A percentile compares a stretch with the other conserved stretches of the same genome.
Conservation (phyloP, 2,888 invertebrate species). For the Agrochola circellaris region DNA sequence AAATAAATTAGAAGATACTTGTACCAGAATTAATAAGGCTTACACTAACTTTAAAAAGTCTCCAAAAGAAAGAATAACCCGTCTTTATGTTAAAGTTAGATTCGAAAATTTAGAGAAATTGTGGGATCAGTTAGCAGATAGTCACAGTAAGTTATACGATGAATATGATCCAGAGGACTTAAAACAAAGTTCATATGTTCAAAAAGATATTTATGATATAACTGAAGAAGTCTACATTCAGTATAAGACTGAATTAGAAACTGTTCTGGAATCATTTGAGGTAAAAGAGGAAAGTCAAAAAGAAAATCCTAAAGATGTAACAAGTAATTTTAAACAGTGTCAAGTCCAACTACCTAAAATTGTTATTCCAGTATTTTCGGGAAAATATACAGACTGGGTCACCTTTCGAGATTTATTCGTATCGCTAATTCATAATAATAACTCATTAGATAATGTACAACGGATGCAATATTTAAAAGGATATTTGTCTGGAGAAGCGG, state of each 20-base stretch:
- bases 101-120: not conserved
- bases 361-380: not conserved
- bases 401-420: too few relatives aligned
- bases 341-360: slow-evolving; percentile 7
- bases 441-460: not conserved
- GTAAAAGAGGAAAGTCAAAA: not conserved
- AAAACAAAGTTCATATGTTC: too few relatives aligned
- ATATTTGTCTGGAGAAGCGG: slow-evolving; percentile 7
- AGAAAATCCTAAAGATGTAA: not conserved
- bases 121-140: not conserved
- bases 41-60: not conserved
- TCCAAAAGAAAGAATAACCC: not conserved
- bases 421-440: too few relatives aligned
- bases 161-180: not conserved
- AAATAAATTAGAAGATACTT: not conserved
- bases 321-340: not conserved
- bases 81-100: slow-evolving; percentile 1
- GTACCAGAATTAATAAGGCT: not conserved
- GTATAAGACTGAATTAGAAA: slow-evolving; percentile 7
- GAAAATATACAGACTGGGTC: too few relatives aligned
- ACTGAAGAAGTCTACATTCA: not conserved
- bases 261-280: not conserved
- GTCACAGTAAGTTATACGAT: not conserved
- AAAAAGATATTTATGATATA: not conserved
- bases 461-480: slow-evolving; percentile 13